These are phyloP conservation scores for Euplagia quadripunctaria DNA, from an alignment of 2,888 invertebrate species.

Conservation along the genomic window DNA sequence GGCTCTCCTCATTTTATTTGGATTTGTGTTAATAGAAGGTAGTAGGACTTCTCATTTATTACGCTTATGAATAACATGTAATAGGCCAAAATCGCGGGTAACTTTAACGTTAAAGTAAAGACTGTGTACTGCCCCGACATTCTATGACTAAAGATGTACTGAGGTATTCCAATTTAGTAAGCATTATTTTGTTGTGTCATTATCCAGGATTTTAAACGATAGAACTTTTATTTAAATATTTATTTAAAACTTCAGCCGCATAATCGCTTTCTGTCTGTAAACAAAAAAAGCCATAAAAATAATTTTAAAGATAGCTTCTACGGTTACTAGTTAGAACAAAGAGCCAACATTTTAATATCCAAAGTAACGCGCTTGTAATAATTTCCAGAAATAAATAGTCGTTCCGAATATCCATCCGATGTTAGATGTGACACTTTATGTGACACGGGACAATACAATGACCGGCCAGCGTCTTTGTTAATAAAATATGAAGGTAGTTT, in stretches of 20 bases:
- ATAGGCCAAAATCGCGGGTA: too few species aligned
- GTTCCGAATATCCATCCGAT: slow-evolving; percentile 17
- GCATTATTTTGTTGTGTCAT: too few species aligned
- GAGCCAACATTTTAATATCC: slow-evolving; percentile 16
- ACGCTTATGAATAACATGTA: too few species aligned
- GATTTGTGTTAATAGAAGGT: too few species aligned
- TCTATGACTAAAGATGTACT: too few species aligned
- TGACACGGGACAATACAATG: slow-evolving; percentile 29
- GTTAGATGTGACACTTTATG: slow-evolving; percentile 29
- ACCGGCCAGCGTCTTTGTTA: slow-evolving; percentile 30
- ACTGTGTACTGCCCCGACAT: too few species aligned
- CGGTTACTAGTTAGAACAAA: slow-evolving; percentile 7
- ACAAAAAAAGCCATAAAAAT: neutral
- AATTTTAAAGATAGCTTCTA: neutral
- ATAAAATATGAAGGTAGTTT: slow-evolving; percentile 35
- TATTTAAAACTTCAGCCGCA: neutral
- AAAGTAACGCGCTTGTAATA: slow-evolving; percentile 11
- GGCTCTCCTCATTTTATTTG: too few species aligned
- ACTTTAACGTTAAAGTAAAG: too few species aligned
- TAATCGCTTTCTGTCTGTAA: neutral
- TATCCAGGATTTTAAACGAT: too few species aligned
- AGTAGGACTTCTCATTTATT: too few species aligned
- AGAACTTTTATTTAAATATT: too few species aligned
- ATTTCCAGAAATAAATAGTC: slow-evolving; percentile 18
- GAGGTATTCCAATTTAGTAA: too few species aligned